These are phyloP conservation scores for Patiria pectinifera DNA, from an alignment of 53 echinoderm and acorn worm species.

Conservation along the genomic window DNA sequence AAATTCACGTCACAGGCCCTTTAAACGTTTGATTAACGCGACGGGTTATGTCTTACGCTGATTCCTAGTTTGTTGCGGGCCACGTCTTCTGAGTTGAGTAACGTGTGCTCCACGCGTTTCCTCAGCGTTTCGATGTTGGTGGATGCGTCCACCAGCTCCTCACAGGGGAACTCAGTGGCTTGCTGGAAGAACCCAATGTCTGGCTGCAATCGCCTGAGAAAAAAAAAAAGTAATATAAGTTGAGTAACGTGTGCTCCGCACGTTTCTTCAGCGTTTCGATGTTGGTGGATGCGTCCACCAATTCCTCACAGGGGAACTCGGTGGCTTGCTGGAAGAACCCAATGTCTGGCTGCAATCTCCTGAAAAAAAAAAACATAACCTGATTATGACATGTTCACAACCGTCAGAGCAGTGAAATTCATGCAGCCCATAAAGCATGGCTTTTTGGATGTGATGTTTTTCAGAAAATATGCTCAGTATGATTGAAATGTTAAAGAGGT, in stretches of 20 bases:
- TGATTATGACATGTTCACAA: too few species aligned
- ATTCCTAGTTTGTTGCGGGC: conserved; percentile 84
- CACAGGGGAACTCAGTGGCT: conserved; percentile 92
- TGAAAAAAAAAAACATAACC: conserved; percentile 21
- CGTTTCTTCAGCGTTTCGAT: conserved; percentile 86
- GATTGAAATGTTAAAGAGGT: too few species aligned
- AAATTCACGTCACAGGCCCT: too few species aligned
- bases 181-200: conserved; percentile 97
- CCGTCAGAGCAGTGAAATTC: too few species aligned
- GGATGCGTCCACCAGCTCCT: conserved; percentile 67
- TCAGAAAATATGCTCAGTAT: too few species aligned
- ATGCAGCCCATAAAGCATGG: too few species aligned
- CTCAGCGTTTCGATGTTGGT: conserved; percentile 79
- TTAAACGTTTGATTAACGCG: too few species aligned
- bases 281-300: conserved; percentile 59
- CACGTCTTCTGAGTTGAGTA: conserved; percentile 86
- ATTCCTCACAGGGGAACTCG: conserved; percentile 83
- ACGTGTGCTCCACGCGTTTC: conserved; percentile 89
- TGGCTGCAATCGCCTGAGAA: conserved; percentile 85
- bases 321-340: conserved; percentile 98
- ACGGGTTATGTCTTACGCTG: conserved; percentile 49
- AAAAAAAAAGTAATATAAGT: conserved; percentile 18
- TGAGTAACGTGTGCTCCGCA: conserved; percentile 89
- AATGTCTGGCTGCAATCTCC: conserved; percentile 93
- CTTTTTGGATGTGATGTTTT: too few species aligned